A percentile compares a stretch with the other conserved stretches of the same genome.
Evolutionary conservation across 1,140 invertebrate species (phyloP).

Genomic region (Euwallacea fornicatus): DNA sequence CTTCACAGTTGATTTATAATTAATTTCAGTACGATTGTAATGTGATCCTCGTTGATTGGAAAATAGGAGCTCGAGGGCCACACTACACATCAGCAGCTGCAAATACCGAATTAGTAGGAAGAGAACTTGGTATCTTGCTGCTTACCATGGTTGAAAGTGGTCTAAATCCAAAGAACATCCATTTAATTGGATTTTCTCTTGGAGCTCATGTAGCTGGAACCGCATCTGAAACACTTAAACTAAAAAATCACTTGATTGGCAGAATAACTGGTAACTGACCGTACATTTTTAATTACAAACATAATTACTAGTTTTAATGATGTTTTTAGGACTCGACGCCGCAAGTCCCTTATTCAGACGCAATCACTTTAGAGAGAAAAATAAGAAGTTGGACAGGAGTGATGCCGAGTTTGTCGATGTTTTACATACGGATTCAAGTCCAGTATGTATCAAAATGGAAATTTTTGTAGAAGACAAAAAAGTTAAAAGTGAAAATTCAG

Average conservation of each 20-base stretch:
- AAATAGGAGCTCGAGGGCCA: conserved; percentile 60
- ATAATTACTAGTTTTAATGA: not conserved
- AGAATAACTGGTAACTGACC: conserved; percentile 66
- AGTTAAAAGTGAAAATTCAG: conserved; percentile 35
- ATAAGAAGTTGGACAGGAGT: conserved; percentile 71
- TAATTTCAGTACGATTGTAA: conserved; percentile 59
- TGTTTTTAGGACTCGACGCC: conserved; percentile 61
- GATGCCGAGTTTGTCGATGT: conserved; percentile 85
- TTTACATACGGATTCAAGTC: conserved; percentile 81
- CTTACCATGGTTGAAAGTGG: conserved; percentile 58
- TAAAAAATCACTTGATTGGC: conserved; percentile 60
- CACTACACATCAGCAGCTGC: conserved; percentile 68
- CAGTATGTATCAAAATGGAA: conserved; percentile 42
- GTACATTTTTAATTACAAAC: not conserved
- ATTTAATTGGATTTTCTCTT: conserved; percentile 77
- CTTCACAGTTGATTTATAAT: too few species aligned
- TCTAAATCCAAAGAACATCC: conserved; percentile 58
- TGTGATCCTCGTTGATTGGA: conserved; percentile 70
- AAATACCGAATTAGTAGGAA: conserved; percentile 65
- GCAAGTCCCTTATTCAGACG: conserved; percentile 68
- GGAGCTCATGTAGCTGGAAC: conserved; percentile 77
- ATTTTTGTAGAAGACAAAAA: not conserved
- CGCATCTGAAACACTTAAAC: conserved; percentile 66
- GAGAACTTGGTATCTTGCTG: conserved; percentile 63
- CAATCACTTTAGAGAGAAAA: conserved; percentile 55